Evolutionary conservation across 2,797 vertebrate species (phyloP).

Genomic region (Furcifer pardalis): DNA sequence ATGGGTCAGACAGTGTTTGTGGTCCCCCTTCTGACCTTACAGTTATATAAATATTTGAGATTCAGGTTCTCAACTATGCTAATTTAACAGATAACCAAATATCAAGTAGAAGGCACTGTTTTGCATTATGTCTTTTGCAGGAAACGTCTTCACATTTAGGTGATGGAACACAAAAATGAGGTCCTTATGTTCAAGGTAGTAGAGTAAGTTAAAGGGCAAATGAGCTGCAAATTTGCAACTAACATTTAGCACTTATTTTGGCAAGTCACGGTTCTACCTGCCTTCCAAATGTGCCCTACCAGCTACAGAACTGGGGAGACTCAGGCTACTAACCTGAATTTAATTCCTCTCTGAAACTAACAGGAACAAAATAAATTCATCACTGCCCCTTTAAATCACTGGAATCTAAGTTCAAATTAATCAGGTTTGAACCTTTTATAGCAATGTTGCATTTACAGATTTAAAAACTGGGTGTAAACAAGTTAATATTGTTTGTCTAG

Average conservation of each 20-base stretch:
- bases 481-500: constrained; percentile 66
- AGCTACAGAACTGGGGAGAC: constrained; percentile 36
- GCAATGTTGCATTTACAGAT: constrained; percentile 54
- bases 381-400: neutral
- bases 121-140: constrained; percentile 54
- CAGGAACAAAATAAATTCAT: neutral
- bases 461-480: constrained; percentile 64
- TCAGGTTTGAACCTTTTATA: constrained; percentile 36
- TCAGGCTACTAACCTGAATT: neutral
- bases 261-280: constrained; percentile 40
- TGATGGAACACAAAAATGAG: constrained; percentile 70
- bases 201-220: constrained; percentile 64
- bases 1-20: constrained; percentile 14
- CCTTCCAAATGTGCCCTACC: constrained; percentile 41
- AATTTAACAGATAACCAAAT: constrained; percentile 42
- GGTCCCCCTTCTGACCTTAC: constrained; percentile 26
- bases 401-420: neutral
- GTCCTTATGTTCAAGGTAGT: constrained; percentile 68
- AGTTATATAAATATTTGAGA: constrained; percentile 24
- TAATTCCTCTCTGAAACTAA: neutral
- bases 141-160: constrained; percentile 61
- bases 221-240: constrained; percentile 58
- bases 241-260: constrained; percentile 50
- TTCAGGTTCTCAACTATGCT: constrained; percentile 12
- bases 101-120: constrained; percentile 74